These are phyloP conservation scores for Fringilla coelebs DNA, from an alignment of 2,797 vertebrate genomes.

Conservation along the genomic window DNA sequence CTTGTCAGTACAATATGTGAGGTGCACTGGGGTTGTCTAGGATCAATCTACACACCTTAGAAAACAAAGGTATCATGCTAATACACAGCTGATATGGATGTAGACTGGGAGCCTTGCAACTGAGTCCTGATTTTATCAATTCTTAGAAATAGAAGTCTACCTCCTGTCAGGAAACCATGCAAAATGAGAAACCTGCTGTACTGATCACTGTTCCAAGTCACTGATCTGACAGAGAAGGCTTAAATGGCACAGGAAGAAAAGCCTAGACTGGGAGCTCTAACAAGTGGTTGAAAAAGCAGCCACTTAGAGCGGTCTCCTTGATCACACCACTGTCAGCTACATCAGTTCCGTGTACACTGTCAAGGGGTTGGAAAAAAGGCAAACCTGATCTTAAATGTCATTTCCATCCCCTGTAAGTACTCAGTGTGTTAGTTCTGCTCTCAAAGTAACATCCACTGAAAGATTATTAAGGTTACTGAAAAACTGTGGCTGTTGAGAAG, in stretches of 20 bases:
- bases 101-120: background rate
- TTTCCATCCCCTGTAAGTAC: background rate
- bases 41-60: background rate
- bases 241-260: background rate
- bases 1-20: background rate
- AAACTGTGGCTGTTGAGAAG: background rate
- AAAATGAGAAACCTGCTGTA: background rate
- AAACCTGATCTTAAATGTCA: background rate
- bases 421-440: background rate
- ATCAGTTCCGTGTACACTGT: background rate
- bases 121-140: background rate
- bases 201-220: slow-evolving; percentile 49
- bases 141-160: background rate
- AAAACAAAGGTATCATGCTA: background rate
- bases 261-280: background rate
- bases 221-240: slow-evolving; percentile 29
- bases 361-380: background rate
- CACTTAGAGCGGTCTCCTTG: background rate
- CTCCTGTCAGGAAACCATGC: slow-evolving; percentile 8
- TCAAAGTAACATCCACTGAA: background rate
- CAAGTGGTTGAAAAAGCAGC: background rate
- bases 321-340: background rate
- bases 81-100: background rate
- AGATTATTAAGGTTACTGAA: background rate
- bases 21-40: background rate